Evolutionary conservation across 2,797 vertebrate genomes (phyloP), one percentile per base, ranked within the genome.

Genomic region (Myotis vivesi): DNA sequence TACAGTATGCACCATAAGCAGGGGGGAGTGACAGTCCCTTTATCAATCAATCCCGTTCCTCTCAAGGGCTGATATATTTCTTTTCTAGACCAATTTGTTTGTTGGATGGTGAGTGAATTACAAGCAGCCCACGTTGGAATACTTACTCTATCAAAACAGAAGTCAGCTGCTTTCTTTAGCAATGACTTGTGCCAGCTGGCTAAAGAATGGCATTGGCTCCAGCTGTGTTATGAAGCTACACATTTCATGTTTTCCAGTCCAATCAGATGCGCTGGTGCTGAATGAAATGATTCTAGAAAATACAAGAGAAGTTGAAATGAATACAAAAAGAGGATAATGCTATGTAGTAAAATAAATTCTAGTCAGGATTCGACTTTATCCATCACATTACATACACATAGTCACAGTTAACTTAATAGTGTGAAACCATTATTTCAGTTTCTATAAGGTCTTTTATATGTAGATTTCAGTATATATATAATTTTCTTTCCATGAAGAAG

Each of bases 51-150:
- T 87, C 79, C 46, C 23, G 46, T 83, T 89, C 23, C 62, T 89
- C 88, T 94, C 82, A 90, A 85, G 71, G 71, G 71, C 23, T 96
- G 59, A 89, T 94, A 55, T 44, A 86, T 95, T 97, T 95, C 71
- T 96, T 92, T 97, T 89, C 80, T 84, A 72, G 82, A 94, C 83
- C 87, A 94, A 96, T 97, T 96, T 97, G 89, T 96, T 96, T 97
- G 95, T 83, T 95, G 95, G 88, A 77, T 95, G 82, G 86, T 92
- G 83, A 95, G 57, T 68, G 90, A 93, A 97, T 97, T 92, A 87
- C 36, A 96, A 97, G 91, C 81, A 96, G 75, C 66, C 92, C 92
- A 89, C 71, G 36, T 8, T 95, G 95, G 84, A 94, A 92, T 95
- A 93, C 90, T 96, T 95, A 94, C 59, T 95, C 95, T 95, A 94